Evolutionary conservation across 1,140 invertebrate species (phyloP).

Genomic region (Bombus turneri): DNA sequence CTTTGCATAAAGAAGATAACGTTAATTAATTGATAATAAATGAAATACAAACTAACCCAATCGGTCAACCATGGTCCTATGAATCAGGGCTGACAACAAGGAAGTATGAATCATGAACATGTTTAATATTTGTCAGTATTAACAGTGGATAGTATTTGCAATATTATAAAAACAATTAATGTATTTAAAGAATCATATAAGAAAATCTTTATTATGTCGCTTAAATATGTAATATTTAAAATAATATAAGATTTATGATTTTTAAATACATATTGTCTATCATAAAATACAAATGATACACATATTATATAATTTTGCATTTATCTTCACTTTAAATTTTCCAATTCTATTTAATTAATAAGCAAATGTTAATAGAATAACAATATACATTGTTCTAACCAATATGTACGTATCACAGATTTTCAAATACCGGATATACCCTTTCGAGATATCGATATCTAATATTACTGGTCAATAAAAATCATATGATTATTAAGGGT

Average conservation of each 20-base stretch:
- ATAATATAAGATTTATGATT: background rate
- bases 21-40: conserved; percentile 63
- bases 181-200: background rate
- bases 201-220: background rate
- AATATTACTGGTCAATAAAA: conserved; percentile 18
- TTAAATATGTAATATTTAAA: background rate
- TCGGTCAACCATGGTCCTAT: conserved; percentile 84
- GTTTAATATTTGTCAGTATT: conserved; percentile 32
- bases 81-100: conserved; percentile 80
- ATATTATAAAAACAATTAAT: background rate
- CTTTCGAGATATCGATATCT: conserved; percentile 50
- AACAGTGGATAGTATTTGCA: too few species aligned
- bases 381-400: background rate
- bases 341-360: background rate
- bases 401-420: background rate
- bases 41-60: conserved; percentile 81
- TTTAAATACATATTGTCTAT: background rate
- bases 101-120: conserved; percentile 72
- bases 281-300: background rate
- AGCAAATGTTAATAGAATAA: background rate
- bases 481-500: conserved; percentile 66
- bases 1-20: conserved; percentile 13
- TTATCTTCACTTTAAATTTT: background rate
- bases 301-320: background rate
- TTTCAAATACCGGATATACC: conserved; percentile 33